These are phyloP conservation scores for Littorina saxatilis DNA, from an alignment of 1,140 invertebrate genomes.

Conservation along the genomic window DNA sequence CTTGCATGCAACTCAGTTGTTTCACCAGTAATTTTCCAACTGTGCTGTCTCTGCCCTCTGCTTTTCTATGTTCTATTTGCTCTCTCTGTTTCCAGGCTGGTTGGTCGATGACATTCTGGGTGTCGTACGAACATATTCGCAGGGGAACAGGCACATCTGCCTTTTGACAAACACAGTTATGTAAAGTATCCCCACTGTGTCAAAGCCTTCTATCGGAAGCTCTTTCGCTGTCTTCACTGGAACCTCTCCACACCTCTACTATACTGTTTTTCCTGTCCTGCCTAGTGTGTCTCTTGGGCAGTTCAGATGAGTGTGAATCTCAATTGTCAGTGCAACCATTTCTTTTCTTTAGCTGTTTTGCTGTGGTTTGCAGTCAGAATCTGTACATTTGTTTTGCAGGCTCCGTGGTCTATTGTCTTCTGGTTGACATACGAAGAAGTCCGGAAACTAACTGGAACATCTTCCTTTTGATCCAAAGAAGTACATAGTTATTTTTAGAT, in stretches of 20 bases:
- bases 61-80: neutral
- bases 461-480: conserved; percentile 77
- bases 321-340: too few relatives aligned
- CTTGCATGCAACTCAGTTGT: too few relatives aligned
- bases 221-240: neutral
- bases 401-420: conserved; percentile 84
- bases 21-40: too few relatives aligned
- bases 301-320: too few relatives aligned
- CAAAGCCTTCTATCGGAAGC: neutral
- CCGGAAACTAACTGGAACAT: conserved; percentile 78
- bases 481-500: neutral
- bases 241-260: neutral
- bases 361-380: too few relatives aligned
- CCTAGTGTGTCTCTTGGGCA: too few relatives aligned
- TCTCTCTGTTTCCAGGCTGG: conserved; percentile 11
- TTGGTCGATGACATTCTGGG: conserved; percentile 18
- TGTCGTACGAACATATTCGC: neutral
- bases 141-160: neutral
- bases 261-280: too few relatives aligned
- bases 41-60: too few relatives aligned
- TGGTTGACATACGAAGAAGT: conserved; percentile 84
- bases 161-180: neutral
- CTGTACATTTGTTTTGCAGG: conserved; percentile 72
- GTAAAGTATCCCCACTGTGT: neutral
- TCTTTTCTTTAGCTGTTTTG: too few relatives aligned